A percentile compares a stretch with the other conserved stretches of the same genome.
These are phyloP conservation scores for Limnothrissa miodon DNA, from an alignment of 2,113 vertebrate genomes.

Conservation along the genomic window DNA sequence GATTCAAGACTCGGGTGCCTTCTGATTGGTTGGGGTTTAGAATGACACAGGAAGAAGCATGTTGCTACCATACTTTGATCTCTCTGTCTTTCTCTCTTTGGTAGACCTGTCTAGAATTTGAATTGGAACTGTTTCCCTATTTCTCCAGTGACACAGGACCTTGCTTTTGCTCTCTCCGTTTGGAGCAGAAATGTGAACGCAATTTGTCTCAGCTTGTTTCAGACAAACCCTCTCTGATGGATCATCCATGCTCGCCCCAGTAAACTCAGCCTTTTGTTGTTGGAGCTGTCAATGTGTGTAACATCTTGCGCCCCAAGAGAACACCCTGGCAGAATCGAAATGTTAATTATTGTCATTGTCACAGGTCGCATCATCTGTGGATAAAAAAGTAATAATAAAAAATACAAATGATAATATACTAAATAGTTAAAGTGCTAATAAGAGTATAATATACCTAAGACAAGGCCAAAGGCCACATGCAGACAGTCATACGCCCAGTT, in stretches of 20 bases:
- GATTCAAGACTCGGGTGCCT: slow-evolving; percentile 40
- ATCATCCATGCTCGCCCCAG: background rate
- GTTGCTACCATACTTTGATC: slow-evolving; percentile 42
- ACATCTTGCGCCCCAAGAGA: background rate
- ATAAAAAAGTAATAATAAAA: no score
- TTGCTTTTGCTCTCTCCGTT: background rate
- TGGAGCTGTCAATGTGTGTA: background rate
- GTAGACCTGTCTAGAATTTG: slow-evolving; percentile 37
- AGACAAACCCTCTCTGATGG: background rate
- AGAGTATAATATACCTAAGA: no score
- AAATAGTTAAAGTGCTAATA: no score
- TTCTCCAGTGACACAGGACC: background rate
- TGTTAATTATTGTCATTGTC: no score
- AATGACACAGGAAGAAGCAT: slow-evolving; percentile 44
- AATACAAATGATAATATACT: no score
- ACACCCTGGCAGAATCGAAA: background rate
- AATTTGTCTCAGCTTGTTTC: background rate
- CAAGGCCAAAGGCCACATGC: no score
- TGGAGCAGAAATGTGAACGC: background rate
- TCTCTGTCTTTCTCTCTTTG: background rate
- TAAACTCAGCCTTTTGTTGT: background rate
- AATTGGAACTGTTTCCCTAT: slow-evolving; percentile 10
- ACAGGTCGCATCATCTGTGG: no score
- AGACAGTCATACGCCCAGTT: no score
- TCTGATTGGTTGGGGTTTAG: slow-evolving; percentile 57